A percentile compares a stretch with the other conserved stretches of the same genome.
Evolutionary conservation across 2,797 vertebrate species (phyloP).

Genomic region (Agapornis canus): DNA sequence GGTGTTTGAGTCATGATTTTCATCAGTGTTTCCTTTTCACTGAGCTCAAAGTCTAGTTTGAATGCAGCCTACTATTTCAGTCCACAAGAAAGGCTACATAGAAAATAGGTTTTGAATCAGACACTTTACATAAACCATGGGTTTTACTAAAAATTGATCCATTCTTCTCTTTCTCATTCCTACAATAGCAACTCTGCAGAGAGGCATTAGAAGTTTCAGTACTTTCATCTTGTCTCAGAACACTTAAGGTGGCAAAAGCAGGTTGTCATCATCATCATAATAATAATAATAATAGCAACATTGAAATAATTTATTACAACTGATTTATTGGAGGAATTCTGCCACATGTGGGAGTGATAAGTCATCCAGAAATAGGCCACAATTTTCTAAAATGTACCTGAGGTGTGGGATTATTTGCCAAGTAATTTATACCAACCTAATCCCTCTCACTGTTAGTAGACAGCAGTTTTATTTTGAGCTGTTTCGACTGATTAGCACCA

Average conservation of each 20-base stretch:
- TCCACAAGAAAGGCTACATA: conserved; percentile 56
- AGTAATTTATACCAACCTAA: conserved; percentile 19
- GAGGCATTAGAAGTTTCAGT: conserved; percentile 73
- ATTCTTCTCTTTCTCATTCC: conserved; percentile 73
- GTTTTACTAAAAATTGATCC: conserved; percentile 76
- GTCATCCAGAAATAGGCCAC: conserved; percentile 25
- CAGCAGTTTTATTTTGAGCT: background rate
- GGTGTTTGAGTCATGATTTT: conserved; percentile 64
- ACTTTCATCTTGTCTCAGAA: conserved; percentile 76
- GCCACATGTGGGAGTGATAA: background rate
- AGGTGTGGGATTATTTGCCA: conserved; percentile 10
- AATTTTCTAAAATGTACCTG: conserved; percentile 24
- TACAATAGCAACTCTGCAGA: conserved; percentile 58
- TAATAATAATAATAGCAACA: background rate
- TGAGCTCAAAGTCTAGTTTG: conserved; percentile 60
- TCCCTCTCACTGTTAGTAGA: conserved; percentile 16
- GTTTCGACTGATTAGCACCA: background rate
- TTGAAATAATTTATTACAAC: background rate
- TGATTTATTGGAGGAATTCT: conserved; percentile 31
- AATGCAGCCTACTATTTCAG: conserved; percentile 69
- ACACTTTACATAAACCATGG: conserved; percentile 80
- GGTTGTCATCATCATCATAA: background rate
- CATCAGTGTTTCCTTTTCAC: conserved; percentile 62
- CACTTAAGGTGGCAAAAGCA: conserved; percentile 50
- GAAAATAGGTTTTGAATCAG: conserved; percentile 79